Conservation (phyloP, 2,888 invertebrate species). For the Parnassius orleans region DNA sequence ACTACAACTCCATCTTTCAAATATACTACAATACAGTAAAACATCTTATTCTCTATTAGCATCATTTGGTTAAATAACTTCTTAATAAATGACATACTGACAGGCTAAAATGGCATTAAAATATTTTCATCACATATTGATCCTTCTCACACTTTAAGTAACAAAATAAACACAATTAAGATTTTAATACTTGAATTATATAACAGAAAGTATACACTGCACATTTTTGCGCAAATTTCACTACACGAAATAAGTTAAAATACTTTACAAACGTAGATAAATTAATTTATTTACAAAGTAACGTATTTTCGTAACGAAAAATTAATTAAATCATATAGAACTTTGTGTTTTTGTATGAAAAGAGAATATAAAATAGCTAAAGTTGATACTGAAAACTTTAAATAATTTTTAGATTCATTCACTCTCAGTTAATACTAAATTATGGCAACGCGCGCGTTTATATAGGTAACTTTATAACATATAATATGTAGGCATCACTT, state of each 20-base stretch:
- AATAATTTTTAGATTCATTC: conserved; percentile 11
- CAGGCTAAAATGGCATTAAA: conserved; percentile 76
- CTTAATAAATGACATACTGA: conserved; percentile 69
- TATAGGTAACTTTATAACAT: conserved; percentile 68
- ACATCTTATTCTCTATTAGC: conserved; percentile 72
- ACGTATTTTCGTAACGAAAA: conserved; percentile 14
- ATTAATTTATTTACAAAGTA: conserved; percentile 24
- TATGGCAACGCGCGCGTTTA: conserved; percentile 73
- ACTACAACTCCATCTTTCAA: conserved; percentile 58
- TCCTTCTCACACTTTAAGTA: conserved; percentile 56
- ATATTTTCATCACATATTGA: conserved; percentile 69
- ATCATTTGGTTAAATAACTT: conserved; percentile 78
- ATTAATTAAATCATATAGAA: background rate
- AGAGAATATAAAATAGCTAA: conserved; percentile 16
- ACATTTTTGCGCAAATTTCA: conserved; percentile 3
- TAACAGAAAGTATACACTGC: conserved; percentile 14
- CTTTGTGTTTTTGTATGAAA: conserved; percentile 1
- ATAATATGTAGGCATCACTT: conserved; percentile 43
- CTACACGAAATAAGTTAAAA: conserved; percentile 26
- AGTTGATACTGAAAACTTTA: conserved; percentile 18
- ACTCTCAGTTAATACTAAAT: conserved; percentile 49
- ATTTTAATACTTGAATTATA: conserved; percentile 14
- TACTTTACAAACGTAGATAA: conserved; percentile 20
- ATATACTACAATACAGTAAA: conserved; percentile 62
- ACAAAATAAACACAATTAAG: conserved; percentile 52